Evolutionary conservation across 2,113 vertebrate species (phyloP).

Genomic region (Falco punctatus): DNA sequence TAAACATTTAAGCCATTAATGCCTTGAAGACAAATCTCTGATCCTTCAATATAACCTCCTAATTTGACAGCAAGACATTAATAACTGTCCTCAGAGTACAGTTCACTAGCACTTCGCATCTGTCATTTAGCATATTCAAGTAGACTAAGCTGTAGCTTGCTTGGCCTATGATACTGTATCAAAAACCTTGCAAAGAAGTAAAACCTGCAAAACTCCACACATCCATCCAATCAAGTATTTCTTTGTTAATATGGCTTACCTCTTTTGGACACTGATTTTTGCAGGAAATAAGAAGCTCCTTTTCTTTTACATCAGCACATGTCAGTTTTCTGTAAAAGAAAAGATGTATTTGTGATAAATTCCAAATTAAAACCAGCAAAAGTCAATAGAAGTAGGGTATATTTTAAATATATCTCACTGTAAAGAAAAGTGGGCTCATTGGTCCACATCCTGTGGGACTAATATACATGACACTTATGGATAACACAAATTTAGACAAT

Average conservation of each 20-base stretch:
- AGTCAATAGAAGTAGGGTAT: background rate
- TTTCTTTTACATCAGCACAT: conserved; percentile 76
- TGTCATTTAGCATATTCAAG: background rate
- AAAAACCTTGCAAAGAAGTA: background rate
- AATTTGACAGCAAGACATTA: background rate
- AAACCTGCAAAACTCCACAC: background rate
- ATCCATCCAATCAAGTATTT: background rate
- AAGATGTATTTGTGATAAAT: background rate
- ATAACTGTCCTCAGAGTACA: background rate
- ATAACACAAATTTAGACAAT: background rate
- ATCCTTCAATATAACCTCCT: background rate
- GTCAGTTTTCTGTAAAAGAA: conserved; percentile 82
- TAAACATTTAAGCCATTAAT: background rate
- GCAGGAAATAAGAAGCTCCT: conserved; percentile 84
- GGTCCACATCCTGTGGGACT: background rate
- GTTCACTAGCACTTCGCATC: background rate
- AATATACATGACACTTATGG: background rate
- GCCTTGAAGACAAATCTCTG: background rate
- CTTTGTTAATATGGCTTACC: conserved; percentile 72
- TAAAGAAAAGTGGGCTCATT: background rate
- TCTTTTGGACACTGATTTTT: conserved; percentile 97
- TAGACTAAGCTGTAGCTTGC: background rate
- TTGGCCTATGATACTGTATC: background rate
- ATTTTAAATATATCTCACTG: background rate
- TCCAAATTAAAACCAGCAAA: background rate